Base-by-base conservation (phyloP, 2,113 vertebrate genomes). In the Cyanoramphus novaezelandiae region DNA sequence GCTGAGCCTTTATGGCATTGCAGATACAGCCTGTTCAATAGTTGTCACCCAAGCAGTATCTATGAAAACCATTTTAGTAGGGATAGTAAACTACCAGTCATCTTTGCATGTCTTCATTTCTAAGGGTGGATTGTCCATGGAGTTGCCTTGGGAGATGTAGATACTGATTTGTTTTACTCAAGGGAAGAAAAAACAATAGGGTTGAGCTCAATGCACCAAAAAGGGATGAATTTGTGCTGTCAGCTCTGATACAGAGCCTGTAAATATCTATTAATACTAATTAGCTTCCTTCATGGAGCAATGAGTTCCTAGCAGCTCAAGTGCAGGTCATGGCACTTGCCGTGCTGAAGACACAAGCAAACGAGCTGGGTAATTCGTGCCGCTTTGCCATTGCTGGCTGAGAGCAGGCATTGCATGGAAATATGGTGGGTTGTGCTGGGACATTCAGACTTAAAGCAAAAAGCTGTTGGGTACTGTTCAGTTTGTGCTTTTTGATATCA, bases 371-470 rank as follows among this genome's bases (percentile, higher is more conserved):
- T 59, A 59, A 59, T 5, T 35, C 2, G 5, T 60, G 53, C 47
- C 35, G 49, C 50, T 78, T 46, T 20, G 67, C 29, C n/a, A 4
- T 4, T 1, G 18, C 53, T 3, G 17, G 31, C 23, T 0, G 33
- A 24, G 39, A 33, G 67, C 65, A 39, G 37, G 53, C 20, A 1
- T 14, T 3, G 17, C 49, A 2, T 9, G 49, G 68, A 15, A 20
- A 24, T 31, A 12, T 0, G 0, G 7, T 3, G 49, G 13, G 10
- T 20, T 35, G 6, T 0, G 2, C 43, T 6, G 27, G 25, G 59
- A 31, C 4, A 2, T 24, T 46, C 5, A 5, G 13, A 25, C 41
- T 17, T 0, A 0, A 21, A 44, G 63, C 17, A 68, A 72, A 57
- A 60, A 18, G 7, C 6, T 35, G 25, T 11, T 44, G 29, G 25